Base-by-base conservation (phyloP, 2,797 vertebrate species). In the Muraenolepis orangiensis region DNA sequence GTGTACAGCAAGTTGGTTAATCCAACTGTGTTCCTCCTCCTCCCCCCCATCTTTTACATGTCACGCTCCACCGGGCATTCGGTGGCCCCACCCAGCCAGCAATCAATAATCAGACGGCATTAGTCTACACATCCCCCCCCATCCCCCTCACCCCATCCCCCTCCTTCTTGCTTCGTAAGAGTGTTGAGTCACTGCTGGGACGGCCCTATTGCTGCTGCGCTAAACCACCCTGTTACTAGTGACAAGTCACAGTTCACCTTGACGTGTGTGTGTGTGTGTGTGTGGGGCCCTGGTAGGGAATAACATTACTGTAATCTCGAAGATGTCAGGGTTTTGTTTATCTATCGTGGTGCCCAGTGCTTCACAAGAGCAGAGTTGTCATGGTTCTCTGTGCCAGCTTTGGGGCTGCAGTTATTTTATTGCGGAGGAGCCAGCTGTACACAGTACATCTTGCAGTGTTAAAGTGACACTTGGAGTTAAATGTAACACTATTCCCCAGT, bases 361-460 rank as follows among this genome's bases (percentile, higher is more conserved):
- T 72, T 81, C 67, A 31, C 74, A 66, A 38, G 70, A 76, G 74
- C 70, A 66, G 46, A 3, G 71, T 66, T 57, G 18, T 57, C n/a
- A n/a, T 64, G 57, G 81, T 71, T 75, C 80, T 75, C 51, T 38
- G 70, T 29, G 66, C 30, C 66, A 79, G 77, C 79, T 76, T n/a
- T 76, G 73, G 74, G 76, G 72, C 66, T 30, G 72, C 30, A 30
- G 2, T 14, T 16, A 30, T 29, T 42, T 78, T 82, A 86, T 85
- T 85, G 84, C 86, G 83, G 73, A 70, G 82, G 81, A 85, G 85
- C 83, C 80, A 77, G 77, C 78, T 38, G 72, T 79, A 70, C 69
- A 74, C 36, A n/a, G n/a, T n/a, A n/a, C n/a, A n/a, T n/a, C n/a
- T n/a, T n/a, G n/a, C n/a, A 70, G 61, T 66, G 61, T 66, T 66